phyloP scores from a whole-genome alignment of 1,140 invertebrate genomes.

The Archegozetes longisetosus region DNA sequence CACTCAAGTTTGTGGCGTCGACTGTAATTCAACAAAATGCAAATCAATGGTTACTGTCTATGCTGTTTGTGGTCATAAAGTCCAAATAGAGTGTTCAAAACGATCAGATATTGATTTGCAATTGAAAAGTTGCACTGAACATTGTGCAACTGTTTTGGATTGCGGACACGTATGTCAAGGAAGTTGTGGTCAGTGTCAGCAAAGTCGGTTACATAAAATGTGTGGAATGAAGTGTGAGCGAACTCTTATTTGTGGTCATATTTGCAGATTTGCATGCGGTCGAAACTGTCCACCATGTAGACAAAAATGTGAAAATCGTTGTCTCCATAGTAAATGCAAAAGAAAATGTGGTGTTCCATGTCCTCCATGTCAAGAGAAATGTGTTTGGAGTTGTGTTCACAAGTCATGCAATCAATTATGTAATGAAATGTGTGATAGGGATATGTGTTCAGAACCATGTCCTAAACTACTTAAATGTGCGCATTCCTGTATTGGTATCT shows the following conservation, averaged over 20 bases:
- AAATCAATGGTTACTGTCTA: too few relatives aligned
- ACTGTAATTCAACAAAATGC: too few relatives aligned
- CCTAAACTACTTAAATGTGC: conserved; percentile 39
- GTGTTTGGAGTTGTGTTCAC: neutral
- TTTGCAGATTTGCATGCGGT: neutral
- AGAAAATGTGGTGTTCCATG: conserved; percentile 17
- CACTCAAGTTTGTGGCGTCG: too few relatives aligned
- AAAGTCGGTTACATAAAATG: neutral
- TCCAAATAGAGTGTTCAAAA: too few relatives aligned
- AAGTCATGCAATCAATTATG: neutral
- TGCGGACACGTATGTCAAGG: conserved; percentile 23
- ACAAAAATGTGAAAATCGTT: conserved; percentile 20
- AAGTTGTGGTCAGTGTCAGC: conserved; percentile 23
- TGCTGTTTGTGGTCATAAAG: too few relatives aligned
- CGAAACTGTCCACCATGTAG: conserved; percentile 23
- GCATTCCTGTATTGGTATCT: conserved; percentile 46
- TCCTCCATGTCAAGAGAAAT: neutral
- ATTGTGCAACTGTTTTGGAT: neutral
- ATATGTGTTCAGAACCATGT: conserved; percentile 38
- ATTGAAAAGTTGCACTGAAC: neutral
- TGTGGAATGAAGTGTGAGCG: neutral
- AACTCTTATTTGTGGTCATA: neutral
- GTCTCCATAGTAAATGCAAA: conserved; percentile 17
- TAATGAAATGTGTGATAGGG: conserved; percentile 16
- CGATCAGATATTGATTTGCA: too few relatives aligned